A percentile compares a stretch with the other conserved stretches of the same genome.
These are phyloP conservation scores for Coregonus sp. DNA, from an alignment of 2,797 vertebrate species.

Conservation along the genomic window DNA sequence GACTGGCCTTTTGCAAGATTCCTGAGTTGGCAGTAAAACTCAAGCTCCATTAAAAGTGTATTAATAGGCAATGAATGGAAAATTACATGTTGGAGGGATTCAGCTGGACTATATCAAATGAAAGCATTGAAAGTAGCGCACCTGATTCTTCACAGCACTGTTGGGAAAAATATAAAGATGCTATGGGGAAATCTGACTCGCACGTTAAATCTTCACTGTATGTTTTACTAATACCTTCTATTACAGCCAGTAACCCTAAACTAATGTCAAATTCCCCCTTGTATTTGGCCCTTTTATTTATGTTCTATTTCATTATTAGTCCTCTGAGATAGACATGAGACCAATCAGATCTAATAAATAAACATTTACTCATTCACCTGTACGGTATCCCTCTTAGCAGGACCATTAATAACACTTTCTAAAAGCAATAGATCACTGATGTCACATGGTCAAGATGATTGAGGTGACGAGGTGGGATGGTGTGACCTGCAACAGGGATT, in stretches of 20 bases:
- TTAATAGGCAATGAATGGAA: too few species aligned
- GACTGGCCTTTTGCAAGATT: neutral
- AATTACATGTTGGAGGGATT: too few species aligned
- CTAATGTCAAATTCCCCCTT: too few species aligned
- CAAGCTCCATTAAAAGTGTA: neutral
- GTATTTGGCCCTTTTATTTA: too few species aligned
- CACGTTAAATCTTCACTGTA: neutral
- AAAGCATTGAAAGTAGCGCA: neutral
- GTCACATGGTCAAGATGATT: conserved; percentile 30
- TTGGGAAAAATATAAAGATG: neutral
- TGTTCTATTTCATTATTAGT: too few species aligned
- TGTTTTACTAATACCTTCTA: neutral
- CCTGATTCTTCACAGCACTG: neutral
- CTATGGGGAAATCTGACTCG: neutral
- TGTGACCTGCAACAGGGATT: conserved; percentile 30
- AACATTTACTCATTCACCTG: neutral
- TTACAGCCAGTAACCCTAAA: neutral
- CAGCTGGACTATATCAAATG: neutral
- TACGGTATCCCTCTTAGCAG: neutral
- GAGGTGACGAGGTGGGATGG: neutral
- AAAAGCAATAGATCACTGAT: neutral
- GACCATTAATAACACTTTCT: neutral
- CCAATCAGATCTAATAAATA: neutral
- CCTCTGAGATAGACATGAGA: neutral
- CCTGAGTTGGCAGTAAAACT: neutral